These are phyloP conservation scores for Laupala kohalensis DNA, from an alignment of 1,140 invertebrate genomes.

Conservation along the genomic window DNA sequence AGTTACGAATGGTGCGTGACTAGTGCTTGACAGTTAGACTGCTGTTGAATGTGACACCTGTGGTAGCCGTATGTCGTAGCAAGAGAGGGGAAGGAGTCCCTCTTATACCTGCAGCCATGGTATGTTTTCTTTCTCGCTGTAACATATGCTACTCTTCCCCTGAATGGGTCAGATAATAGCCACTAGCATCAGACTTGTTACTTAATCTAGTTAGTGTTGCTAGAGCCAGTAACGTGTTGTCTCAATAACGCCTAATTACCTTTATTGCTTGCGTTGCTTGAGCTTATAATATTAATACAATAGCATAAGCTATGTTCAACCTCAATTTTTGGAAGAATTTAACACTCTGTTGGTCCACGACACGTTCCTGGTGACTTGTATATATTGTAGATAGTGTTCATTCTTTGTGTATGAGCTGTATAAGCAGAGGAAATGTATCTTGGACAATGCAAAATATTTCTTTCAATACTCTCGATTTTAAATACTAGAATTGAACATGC, in stretches of 20 bases:
- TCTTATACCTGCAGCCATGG: neutral
- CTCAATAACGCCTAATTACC: too few relatives aligned
- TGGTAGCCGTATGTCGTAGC: neutral
- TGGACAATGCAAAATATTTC: neutral
- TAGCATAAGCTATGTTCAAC: too few relatives aligned
- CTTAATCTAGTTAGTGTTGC: neutral
- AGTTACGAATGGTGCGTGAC: neutral
- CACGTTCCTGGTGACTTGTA: neutral
- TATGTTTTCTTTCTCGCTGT: neutral
- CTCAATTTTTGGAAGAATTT: too few relatives aligned
- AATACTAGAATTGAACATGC: too few relatives aligned
- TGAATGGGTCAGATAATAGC: neutral
- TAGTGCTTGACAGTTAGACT: neutral
- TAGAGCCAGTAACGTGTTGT: neutral
- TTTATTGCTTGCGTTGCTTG: too few relatives aligned
- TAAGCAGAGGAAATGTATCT: neutral
- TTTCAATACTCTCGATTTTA: too few relatives aligned
- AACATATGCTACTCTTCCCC: neutral
- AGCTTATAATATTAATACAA: neutral
- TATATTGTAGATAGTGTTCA: neutral
- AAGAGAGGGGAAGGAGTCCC: neutral
- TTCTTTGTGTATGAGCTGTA: neutral
- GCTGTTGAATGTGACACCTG: neutral
- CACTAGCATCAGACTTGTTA: neutral
- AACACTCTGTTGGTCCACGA: too few relatives aligned